Base-by-base conservation (phyloP, 2,888 invertebrate genomes). In the Pterobdella sp. region DNA sequence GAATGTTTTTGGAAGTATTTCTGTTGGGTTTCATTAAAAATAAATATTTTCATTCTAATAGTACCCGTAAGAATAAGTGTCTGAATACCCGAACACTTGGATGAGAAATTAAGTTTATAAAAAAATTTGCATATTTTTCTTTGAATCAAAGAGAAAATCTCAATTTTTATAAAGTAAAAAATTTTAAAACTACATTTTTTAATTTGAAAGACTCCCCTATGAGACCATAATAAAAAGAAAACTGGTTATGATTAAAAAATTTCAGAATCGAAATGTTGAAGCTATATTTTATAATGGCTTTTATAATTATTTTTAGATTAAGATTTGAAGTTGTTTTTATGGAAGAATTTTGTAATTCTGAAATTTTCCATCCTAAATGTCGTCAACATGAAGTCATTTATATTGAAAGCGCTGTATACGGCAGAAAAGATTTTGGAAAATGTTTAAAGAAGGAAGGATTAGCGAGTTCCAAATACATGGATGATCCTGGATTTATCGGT, bases 401-500 rank as follows among this genome's bases (percentile, higher is more conserved):
- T 4, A 69, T 69, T 52, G 56, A 69, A n/a, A 18, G 52, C 29
- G 69, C 69, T 14, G 14, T 69, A 18, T 69, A 49, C 32, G 69
- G 56, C 49, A 32, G 34, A 69, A 29, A 29, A 49, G 31, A n/a
- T n/a, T n/a, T n/a, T 29, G 69, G 69, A 18, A n/a, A 34, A 29
- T 73, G 73, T 36, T 31, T 73, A 29, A 73, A 22, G 37, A 36
- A n/a, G 1, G 69, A 73, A 69, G 73, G 60, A 63, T 37, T 63
- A 4, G 32, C 71, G 7, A 36, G n/a, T 22, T 37, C 68, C 36
- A 32, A 32, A 14, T 64, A 56, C n/a, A 36, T 63, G 22, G 64
- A 73, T 22, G 69, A 69, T 63, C 63, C 26, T 4, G 31, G 56
- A n/a, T 69, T 60, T 36, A 29, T 73, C 7, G 73, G 73, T 3